Evolutionary conservation across 2,797 vertebrate species (phyloP).

Genomic region (Catostomus latipinnis): DNA sequence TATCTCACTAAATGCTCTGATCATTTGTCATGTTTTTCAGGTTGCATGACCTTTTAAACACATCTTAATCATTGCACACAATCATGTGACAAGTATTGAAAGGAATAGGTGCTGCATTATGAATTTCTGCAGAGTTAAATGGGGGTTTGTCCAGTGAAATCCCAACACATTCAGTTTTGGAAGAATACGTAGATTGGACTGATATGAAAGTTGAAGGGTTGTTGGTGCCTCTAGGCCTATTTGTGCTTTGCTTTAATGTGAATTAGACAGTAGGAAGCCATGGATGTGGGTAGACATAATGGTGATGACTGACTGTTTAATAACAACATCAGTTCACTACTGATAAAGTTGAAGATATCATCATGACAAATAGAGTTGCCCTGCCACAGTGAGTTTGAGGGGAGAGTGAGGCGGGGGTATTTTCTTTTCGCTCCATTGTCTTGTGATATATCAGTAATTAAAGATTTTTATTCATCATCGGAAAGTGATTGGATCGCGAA

Average conservation of each 20-base stretch:
- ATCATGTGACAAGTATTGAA: conserved; percentile 20
- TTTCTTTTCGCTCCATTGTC: not conserved
- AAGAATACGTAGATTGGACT: conserved; percentile 35
- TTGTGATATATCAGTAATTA: not conserved
- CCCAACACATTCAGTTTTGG: conserved; percentile 30
- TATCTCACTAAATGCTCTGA: not conserved
- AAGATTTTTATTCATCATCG: not conserved
- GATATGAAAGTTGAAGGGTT: conserved; percentile 45
- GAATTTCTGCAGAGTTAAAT: conserved; percentile 39
- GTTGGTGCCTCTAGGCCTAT: conserved; percentile 41
- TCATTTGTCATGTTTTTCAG: not conserved
- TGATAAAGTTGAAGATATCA: conserved; percentile 25
- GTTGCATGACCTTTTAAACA: not conserved
- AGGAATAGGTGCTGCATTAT: conserved; percentile 19
- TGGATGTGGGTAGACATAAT: conserved; percentile 46
- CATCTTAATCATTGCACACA: conserved; percentile 12
- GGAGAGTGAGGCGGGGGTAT: not conserved
- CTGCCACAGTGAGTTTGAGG: conserved; percentile 16
- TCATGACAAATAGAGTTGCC: conserved; percentile 16
- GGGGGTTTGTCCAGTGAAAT: conserved; percentile 38
- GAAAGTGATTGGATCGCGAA: too few relatives aligned
- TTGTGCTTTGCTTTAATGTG: conserved; percentile 41
- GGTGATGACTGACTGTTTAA: conserved; percentile 32
- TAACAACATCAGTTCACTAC: conserved; percentile 24
- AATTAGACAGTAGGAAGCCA: conserved; percentile 46